Percentiles rank a stretch among this genome's conserved stretches.
These are phyloP conservation scores for Aleadryas rufinucha DNA, from an alignment of 2,113 vertebrate species.

Conservation along the genomic window DNA sequence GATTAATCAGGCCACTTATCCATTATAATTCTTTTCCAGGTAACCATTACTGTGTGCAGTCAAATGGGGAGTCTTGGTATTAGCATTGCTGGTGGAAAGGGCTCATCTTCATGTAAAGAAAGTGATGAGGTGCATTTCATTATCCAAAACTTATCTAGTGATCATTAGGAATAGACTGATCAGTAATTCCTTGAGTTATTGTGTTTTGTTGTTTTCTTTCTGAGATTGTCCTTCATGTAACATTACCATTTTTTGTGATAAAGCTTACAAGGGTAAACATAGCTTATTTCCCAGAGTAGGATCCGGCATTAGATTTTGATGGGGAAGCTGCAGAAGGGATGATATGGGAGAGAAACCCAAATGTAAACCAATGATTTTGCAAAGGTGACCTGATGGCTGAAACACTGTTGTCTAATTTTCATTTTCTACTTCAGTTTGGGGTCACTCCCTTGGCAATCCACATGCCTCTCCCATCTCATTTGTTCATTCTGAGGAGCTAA, in stretches of 20 bases:
- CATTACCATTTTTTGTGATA: background rate
- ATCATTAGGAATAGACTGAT: background rate
- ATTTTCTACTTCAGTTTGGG: background rate
- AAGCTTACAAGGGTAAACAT: background rate
- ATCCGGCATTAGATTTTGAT: background rate
- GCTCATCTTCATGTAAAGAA: slow-evolving; percentile 82
- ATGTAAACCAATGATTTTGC: background rate
- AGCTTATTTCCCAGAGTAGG: background rate
- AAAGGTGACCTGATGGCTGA: background rate
- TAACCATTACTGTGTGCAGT: slow-evolving; percentile 80
- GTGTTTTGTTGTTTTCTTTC: background rate
- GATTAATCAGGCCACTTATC: slow-evolving; percentile 13
- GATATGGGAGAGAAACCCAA: background rate
- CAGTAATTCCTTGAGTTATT: background rate
- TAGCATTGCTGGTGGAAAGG: slow-evolving; percentile 85
- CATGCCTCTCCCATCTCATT: background rate
- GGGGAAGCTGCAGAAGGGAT: background rate
- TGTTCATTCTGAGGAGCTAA: background rate
- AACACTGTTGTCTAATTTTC: background rate
- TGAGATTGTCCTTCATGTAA: background rate
- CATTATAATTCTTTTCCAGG: slow-evolving; percentile 65
- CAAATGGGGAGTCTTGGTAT: slow-evolving; percentile 82
- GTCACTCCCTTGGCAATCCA: background rate
- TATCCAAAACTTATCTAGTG: slow-evolving; percentile 8
- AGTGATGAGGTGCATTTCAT: slow-evolving; percentile 78